Conservation (phyloP, 64 coral and sea anemone species). For the Porites lutea region DNA sequence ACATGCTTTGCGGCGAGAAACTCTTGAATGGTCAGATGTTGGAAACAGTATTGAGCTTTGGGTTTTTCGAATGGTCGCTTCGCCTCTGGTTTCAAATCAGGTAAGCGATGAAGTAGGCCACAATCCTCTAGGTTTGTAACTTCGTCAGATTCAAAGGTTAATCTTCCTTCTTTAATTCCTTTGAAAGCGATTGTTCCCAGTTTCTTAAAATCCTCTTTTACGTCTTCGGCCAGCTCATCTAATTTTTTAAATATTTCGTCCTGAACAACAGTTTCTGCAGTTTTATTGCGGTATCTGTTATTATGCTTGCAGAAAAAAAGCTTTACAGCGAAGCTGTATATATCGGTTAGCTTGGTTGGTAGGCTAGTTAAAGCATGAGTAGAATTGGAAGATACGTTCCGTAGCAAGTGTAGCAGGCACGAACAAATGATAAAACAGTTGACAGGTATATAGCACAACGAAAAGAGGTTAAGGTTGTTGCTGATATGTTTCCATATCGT, state of each 20-base stretch:
- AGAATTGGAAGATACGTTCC: not conserved
- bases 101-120: conserved; percentile 64
- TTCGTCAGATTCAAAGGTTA: conserved; percentile 32
- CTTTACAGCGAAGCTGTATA: conserved; percentile 31
- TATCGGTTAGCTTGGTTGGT: conserved; percentile 4
- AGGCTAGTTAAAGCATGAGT: not conserved
- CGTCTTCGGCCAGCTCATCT: not conserved
- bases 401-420: not conserved
- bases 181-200: conserved; percentile 44
- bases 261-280: not conserved
- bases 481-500: conserved; percentile 37
- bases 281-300: not conserved
- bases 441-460: conserved; percentile 76
- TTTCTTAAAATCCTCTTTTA: not conserved
- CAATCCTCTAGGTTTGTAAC: conserved; percentile 17
- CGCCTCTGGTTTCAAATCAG: not conserved
- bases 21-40: conserved; percentile 75
- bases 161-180: conserved; percentile 20
- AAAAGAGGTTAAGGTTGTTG: conserved; percentile 29
- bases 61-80: not conserved
- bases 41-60: conserved; percentile 53
- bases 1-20: conserved; percentile 65
- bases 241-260: not conserved
- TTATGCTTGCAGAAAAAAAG: not conserved
- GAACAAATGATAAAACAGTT: conserved; percentile 74